These are phyloP conservation scores for Cyclina sinensis DNA, from an alignment of 1,140 invertebrate genomes.

Conservation along the genomic window DNA sequence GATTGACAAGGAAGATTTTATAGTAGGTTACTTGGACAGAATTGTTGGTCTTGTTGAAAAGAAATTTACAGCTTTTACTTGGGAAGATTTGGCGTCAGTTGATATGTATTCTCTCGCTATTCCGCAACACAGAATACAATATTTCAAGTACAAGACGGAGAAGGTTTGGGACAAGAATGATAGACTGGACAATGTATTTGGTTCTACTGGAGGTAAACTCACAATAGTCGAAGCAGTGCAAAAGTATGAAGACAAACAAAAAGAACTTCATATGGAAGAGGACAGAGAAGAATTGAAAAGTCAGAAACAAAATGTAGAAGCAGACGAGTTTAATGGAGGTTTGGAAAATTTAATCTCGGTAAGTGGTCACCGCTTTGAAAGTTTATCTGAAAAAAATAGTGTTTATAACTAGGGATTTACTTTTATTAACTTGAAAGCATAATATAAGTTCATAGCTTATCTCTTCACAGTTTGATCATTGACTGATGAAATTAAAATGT, in stretches of 20 bases:
- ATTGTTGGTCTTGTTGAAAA: conserved; percentile 88
- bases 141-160: conserved; percentile 87
- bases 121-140: conserved; percentile 88
- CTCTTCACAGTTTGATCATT: too few relatives aligned
- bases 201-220: conserved; percentile 68
- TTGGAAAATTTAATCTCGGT: conserved; percentile 21
- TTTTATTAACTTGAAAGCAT: too few relatives aligned
- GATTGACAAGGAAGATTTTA: conserved; percentile 86
- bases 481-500: too few relatives aligned
- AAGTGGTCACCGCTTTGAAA: too few relatives aligned
- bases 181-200: conserved; percentile 85
- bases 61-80: conserved; percentile 87
- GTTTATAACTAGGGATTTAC: too few relatives aligned
- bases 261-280: conserved; percentile 40
- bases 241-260: conserved; percentile 23
- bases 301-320: background rate
- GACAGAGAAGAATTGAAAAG: background rate
- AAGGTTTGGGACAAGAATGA: conserved; percentile 88
- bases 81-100: conserved; percentile 87
- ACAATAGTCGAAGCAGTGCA: conserved; percentile 70
- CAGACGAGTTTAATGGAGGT: background rate
- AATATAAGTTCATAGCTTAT: too few relatives aligned
- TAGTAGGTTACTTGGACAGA: conserved; percentile 88
- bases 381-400: too few relatives aligned
- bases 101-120: conserved; percentile 87